These are phyloP conservation scores for Trimorus sp. DNA, from an alignment of 2,888 invertebrate species.

Conservation along the genomic window DNA sequence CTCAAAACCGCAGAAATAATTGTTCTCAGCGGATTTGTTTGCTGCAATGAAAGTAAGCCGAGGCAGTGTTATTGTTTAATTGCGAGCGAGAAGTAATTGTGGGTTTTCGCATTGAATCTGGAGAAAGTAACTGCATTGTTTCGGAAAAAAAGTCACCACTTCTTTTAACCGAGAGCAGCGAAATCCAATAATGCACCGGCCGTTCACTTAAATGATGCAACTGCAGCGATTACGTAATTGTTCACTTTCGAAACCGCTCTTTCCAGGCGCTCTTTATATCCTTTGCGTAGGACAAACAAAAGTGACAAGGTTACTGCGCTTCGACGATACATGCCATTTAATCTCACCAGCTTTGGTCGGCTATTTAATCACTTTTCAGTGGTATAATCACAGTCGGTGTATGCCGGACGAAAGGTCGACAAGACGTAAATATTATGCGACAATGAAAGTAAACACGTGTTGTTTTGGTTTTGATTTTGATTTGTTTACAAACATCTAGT, in stretches of 20 bases:
- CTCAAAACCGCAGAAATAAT: no score
- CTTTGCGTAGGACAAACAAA: constrained; percentile 32
- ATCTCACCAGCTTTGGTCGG: constrained; percentile 1
- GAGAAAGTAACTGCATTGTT: no score
- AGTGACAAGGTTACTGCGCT: constrained; percentile 27
- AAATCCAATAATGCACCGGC: constrained; percentile 15
- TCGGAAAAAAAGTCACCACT: not conserved
- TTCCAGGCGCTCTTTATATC: constrained; percentile 1
- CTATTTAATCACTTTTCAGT: no score
- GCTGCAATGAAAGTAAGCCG: no score
- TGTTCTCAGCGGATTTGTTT: no score
- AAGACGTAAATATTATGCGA: no score
- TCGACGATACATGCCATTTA: constrained; percentile 16
- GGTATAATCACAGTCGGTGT: not conserved
- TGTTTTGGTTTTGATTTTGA: no score
- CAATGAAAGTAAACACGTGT: no score
- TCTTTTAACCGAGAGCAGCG: constrained; percentile 1
- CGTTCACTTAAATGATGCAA: not conserved
- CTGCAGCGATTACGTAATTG: not conserved
- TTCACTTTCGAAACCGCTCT: constrained; percentile 6
- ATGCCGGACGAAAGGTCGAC: no score
- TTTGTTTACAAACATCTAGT: no score
- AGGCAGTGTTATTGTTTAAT: not conserved
- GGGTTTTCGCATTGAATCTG: no score
- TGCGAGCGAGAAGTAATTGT: not conserved